Conservation (phyloP, 2,888 invertebrate genomes). For the Eudasyphora cyanicolor region DNA sequence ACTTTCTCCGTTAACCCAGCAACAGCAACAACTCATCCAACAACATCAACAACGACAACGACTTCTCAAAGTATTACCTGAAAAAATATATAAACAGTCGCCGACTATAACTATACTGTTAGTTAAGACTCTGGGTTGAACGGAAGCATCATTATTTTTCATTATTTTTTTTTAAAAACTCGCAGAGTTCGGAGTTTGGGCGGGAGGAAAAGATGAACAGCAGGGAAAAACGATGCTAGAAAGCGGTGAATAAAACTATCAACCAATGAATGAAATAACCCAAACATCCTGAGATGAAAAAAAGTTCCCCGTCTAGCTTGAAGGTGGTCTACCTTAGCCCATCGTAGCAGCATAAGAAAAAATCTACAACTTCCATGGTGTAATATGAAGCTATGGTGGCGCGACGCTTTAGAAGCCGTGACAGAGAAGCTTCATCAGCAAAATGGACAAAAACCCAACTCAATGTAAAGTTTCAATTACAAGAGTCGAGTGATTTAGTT, state of each 20-base stretch:
- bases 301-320: neutral
- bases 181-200: neutral
- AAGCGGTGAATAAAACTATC: conserved; percentile 34
- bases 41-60: conserved; percentile 13
- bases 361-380: neutral
- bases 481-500: conserved; percentile 28
- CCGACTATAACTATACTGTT: neutral
- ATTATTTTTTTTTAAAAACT: conserved; percentile 54
- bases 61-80: conserved; percentile 20
- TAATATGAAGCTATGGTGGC: neutral
- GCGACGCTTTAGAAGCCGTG: neutral
- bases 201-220: neutral
- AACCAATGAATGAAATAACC: conserved; percentile 16
- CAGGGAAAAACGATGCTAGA: conserved; percentile 17
- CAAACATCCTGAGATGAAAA: neutral
- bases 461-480: conserved; percentile 64
- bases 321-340: neutral
- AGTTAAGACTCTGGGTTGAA: neutral
- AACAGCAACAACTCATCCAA: conserved; percentile 5
- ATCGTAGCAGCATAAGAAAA: neutral
- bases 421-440: conserved; percentile 61
- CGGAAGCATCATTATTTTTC: conserved; percentile 58
- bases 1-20: conserved; percentile 55
- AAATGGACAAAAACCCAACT: conserved; percentile 49
- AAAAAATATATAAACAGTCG: neutral